Percentiles rank a stretch among this genome's conserved stretches.
These are phyloP conservation scores for Chromoteleia sp. DNA, from an alignment of 2,888 invertebrate species.

Conservation along the genomic window DNA sequence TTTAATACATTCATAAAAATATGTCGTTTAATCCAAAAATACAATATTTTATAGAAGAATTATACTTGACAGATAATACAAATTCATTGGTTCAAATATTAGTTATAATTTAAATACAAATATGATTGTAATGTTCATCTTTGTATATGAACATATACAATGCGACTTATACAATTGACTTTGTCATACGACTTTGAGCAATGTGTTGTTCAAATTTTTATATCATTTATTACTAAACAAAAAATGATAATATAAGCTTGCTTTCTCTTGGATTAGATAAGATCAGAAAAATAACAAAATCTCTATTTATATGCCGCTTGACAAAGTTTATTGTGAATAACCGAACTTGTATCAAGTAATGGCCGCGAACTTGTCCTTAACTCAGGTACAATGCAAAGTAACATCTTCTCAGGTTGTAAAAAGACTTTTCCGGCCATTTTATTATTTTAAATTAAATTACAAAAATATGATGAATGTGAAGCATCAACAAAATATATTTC, in stretches of 20 bases:
- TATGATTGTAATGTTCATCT: conserved; percentile 71
- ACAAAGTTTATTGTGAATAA: conserved; percentile 45
- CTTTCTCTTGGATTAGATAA: conserved; percentile 25
- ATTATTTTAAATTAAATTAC: conserved; percentile 31
- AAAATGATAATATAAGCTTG: background rate
- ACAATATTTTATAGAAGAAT: conserved; percentile 73
- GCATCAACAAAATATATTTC: conserved; percentile 32
- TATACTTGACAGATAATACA: conserved; percentile 75
- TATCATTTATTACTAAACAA: background rate
- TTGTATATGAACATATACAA: conserved; percentile 80
- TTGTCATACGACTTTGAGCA: conserved; percentile 66
- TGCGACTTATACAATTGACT: conserved; percentile 74
- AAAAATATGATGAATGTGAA: conserved; percentile 30
- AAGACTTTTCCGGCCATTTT: conserved; percentile 36
- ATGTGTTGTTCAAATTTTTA: conserved; percentile 10
- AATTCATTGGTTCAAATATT: conserved; percentile 77
- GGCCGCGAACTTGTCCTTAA: conserved; percentile 63
- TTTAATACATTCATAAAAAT: conserved; percentile 67
- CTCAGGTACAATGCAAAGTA: conserved; percentile 82
- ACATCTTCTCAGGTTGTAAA: conserved; percentile 49
- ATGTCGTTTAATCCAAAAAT: conserved; percentile 73
- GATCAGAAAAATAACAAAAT: conserved; percentile 50
- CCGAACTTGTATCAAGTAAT: conserved; percentile 39
- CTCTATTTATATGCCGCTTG: conserved; percentile 34
- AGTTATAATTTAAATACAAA: conserved; percentile 72